A percentile compares a stretch with the other conserved stretches of the same genome.
phyloP scores from a whole-genome alignment of 2,113 vertebrate genomes.

The Apodemus speciosus region DNA sequence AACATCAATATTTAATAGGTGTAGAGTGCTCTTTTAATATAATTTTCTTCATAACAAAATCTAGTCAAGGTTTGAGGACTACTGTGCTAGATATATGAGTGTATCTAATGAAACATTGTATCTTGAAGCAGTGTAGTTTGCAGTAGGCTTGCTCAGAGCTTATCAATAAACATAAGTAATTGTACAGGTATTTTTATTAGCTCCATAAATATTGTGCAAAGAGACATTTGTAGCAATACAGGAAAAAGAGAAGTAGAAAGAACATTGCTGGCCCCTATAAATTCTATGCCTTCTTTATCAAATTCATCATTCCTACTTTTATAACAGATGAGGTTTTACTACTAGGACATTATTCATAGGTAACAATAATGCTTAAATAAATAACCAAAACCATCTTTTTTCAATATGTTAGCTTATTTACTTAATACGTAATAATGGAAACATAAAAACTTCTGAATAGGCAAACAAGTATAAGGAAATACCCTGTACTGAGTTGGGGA shows the following conservation, averaged over 20 bases:
- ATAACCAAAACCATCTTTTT: neutral
- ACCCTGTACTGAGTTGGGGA: no score
- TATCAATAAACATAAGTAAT: neutral
- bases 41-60: neutral
- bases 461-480: neutral
- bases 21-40: neutral
- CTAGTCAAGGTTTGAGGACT: neutral
- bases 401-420: neutral
- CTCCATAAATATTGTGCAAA: neutral
- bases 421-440: neutral
- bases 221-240: neutral
- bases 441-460: neutral
- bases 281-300: neutral
- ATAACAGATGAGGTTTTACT: neutral
- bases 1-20: neutral
- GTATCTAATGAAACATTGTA: neutral
- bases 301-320: neutral
- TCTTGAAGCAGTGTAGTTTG: neutral
- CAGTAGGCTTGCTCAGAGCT: neutral
- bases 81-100: neutral
- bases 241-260: neutral
- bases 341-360: neutral
- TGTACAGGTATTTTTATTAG: neutral
- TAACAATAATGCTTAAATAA: neutral
- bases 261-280: neutral